Base-by-base conservation (phyloP, 1,140 invertebrate genomes). In the Lepidotrigona ventralis region DNA sequence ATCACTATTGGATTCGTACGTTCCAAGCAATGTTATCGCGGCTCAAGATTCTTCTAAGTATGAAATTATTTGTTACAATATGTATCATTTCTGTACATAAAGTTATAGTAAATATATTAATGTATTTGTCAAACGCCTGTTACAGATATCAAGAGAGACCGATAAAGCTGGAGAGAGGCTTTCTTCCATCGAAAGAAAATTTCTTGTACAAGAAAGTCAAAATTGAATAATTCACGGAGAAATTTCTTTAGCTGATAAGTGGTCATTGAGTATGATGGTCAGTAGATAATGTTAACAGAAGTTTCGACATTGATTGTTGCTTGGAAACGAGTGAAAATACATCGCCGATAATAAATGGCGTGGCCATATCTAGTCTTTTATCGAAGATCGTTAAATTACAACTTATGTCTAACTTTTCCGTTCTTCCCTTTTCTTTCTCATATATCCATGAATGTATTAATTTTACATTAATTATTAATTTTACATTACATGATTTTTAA, bases 121-220 rank as follows among this genome's bases (percentile, higher is more conserved):
- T 33, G 4, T 33, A 39, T 39, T 39, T 8, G 39, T 46, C 39
- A 46, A n/a, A 60, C 8, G 14, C 6, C 3, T 39, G 72, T 92
- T 91, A 29, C 81, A 94, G 93, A 81, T 94, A 94, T 78, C 90
- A 88, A 79, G 93, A 94, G 81, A 91, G 93, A 75, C 93, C 93
- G 58, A 92, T 94, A 68, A 91, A 92, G 86, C 80, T 94, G 74
- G 93, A 94, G 85, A 86, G 92, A 23, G 93, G 93, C 19, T 94
- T 94, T 84, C 90, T 94, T 19, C 93, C 93, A 23, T 94, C 93
- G 33, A 94, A 93, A 82, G 90, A 92, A 84, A 93, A 92, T 75
- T 93, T 93, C 53, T 83, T 91, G 53, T 86, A 91, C 71, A 93
- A 92, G 75, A 93, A 94, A 82, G 92, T 90, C 51, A 93, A 92